Evolutionary conservation across 2,797 vertebrate genomes (phyloP).

Genomic region (Gymnoscopelus braueri): DNA sequence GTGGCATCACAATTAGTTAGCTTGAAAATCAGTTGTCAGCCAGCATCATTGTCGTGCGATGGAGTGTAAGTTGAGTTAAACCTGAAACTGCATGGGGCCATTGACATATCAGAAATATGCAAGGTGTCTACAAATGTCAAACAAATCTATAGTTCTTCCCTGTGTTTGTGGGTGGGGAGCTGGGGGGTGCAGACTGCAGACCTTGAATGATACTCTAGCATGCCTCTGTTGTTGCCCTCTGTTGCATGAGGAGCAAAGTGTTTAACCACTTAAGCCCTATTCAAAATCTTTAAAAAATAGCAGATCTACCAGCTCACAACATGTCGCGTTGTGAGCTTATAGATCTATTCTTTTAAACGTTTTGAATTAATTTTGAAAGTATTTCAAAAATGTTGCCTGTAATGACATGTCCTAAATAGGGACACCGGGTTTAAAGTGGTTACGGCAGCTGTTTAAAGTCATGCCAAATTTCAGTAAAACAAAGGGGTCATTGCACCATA

Average conservation of each 20-base stretch:
- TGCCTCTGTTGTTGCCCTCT: conserved; percentile 4
- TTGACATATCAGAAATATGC: conserved; percentile 48
- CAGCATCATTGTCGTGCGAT: background rate
- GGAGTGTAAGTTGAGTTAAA: background rate
- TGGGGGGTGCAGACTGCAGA: background rate
- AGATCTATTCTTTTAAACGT: no score
- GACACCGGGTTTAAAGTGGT: background rate
- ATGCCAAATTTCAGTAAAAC: conserved; percentile 59
- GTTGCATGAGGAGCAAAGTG: conserved; percentile 32
- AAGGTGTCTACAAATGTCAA: conserved; percentile 45
- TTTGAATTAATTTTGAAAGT: no score
- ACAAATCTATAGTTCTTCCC: conserved; percentile 34
- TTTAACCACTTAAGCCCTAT: conserved; percentile 1
- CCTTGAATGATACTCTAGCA: conserved; percentile 12
- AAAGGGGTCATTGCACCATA: conserved; percentile 36
- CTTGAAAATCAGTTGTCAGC: no score
- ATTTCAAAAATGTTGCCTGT: no score
- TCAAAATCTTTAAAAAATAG: no score
- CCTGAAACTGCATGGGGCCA: conserved; percentile 10
- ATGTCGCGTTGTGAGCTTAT: no score
- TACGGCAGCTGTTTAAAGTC: conserved; percentile 62
- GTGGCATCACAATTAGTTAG: no score
- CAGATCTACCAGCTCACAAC: no score
- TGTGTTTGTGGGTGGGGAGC: conserved; percentile 13
- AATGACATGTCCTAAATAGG: no score